These are phyloP conservation scores for Heliconius cydno DNA, from an alignment of 2,888 invertebrate species.

Conservation along the genomic window DNA sequence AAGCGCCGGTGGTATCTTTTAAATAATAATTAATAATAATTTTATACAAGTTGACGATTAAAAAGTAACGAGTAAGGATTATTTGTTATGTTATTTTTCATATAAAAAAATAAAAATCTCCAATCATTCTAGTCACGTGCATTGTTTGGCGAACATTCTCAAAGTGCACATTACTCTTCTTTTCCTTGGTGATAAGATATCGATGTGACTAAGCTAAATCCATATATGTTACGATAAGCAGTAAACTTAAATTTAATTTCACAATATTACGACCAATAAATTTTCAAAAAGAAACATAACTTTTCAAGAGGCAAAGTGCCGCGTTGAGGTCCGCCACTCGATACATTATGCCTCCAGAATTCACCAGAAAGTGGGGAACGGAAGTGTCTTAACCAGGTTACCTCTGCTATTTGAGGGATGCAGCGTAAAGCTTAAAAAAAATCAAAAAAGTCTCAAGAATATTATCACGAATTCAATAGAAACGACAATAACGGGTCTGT, in stretches of 20 bases:
- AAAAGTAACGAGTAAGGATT: neutral
- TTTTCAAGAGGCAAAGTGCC: too few species aligned
- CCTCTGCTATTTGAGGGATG: too few species aligned
- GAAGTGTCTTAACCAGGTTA: too few species aligned
- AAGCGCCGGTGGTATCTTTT: neutral
- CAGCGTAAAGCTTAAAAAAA: too few species aligned
- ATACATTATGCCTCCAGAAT: too few species aligned
- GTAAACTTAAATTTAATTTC: neutral
- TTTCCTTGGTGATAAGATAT: slow-evolving; percentile 14
- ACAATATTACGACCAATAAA: neutral
- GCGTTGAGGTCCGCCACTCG: too few species aligned
- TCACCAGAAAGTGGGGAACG: too few species aligned
- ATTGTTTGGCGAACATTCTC: neutral
- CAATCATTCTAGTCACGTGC: neutral
- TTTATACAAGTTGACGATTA: too few species aligned
- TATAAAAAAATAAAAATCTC: neutral
- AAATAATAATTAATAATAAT: neutral
- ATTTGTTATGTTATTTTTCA: neutral
- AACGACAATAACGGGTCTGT: neutral
- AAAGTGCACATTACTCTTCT: neutral
- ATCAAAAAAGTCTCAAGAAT: neutral
- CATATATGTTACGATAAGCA: neutral
- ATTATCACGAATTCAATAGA: neutral
- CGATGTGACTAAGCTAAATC: slow-evolving; percentile 11
- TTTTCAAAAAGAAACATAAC: neutral